Base-by-base conservation (phyloP, 2,797 vertebrate genomes). In the Manis crassicaudata region DNA sequence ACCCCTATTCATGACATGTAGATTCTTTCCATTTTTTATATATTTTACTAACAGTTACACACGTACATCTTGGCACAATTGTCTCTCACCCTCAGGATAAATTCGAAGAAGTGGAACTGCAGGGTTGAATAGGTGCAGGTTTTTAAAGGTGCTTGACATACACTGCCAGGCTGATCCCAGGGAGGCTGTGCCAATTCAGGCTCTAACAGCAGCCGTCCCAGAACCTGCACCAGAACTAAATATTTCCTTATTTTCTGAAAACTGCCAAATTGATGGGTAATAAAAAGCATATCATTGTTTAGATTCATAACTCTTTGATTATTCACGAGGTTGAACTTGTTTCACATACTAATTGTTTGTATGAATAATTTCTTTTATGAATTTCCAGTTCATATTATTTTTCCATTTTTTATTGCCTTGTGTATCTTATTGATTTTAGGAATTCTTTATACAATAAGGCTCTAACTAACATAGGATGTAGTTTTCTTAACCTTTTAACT, bases 401-500 rank as follows among this genome's bases (percentile, higher is more conserved):
- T 79, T 72, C 80, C 17, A 3, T 29, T 81, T 94, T 89, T 92
- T 60, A 89, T 18, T 88, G 62, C 62, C 72, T 37, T 58, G 27
- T 60, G 25, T 56, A 43, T 72, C 60, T 90, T 40, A 73, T 6
- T 88, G 35, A 54, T 35, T 90, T 86, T 82, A 72, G 20, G 65
- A 65, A 68, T 50, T 77, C 27, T 92, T 60, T 79, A 54, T 73
- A 67, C 25, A 25, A 35, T 60, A 79, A 87, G 40, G 35, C 21
- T 62, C 21, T 80, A 83, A 75, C 23, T 85, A 21, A 89, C n/a
- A 87, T 1, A 77, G 16, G 60, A 92, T 92, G 56, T n/a, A 35
- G 37, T 27, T 92, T 92, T 32, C 76, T 96, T 62, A 50, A 62
- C 32, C 37, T 92, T 93, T 88, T 83, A 84, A 92, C 43, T 85